Percentiles rank a stretch among this genome's conserved stretches.
Conservation (phyloP, 2,888 invertebrate species). For the Myopa tessellatipennis region DNA sequence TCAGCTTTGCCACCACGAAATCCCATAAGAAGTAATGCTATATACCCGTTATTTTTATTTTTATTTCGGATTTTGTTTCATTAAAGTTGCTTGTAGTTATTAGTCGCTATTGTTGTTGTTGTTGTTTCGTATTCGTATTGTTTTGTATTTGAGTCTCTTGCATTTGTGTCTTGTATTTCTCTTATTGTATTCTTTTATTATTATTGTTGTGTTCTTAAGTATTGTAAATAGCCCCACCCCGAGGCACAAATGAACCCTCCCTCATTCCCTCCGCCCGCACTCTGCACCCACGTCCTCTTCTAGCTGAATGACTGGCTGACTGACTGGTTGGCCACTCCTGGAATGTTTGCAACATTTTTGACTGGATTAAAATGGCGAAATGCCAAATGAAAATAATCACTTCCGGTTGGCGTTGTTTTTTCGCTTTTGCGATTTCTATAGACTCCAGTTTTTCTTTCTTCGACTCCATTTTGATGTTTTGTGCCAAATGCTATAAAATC, state of each 20-base stretch:
- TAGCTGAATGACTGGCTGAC: not conserved
- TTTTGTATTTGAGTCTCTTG: not conserved
- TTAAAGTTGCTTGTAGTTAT: not conserved
- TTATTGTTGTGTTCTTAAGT: not conserved
- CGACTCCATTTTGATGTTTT: not conserved
- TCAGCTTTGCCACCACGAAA: conserved; percentile 4
- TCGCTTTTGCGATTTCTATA: not conserved
- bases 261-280: not conserved
- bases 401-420: conserved; percentile 22
- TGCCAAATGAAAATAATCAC: conserved; percentile 40
- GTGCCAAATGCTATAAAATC: conserved; percentile 28
- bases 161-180: not conserved
- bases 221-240: not conserved
- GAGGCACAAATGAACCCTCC: not conserved
- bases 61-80: not conserved
- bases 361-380: conserved; percentile 40
- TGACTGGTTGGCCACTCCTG: not conserved
- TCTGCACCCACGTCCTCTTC: not conserved
- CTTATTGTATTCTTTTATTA: not conserved
- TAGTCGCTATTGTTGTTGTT: not conserved
- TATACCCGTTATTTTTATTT: not conserved
- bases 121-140: not conserved
- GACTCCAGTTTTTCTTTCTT: not conserved
- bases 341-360: conserved; percentile 2
- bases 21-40: conserved; percentile 1